phyloP scores from a whole-genome alignment of 1,140 invertebrate genomes.

The Amyelois transitella region DNA sequence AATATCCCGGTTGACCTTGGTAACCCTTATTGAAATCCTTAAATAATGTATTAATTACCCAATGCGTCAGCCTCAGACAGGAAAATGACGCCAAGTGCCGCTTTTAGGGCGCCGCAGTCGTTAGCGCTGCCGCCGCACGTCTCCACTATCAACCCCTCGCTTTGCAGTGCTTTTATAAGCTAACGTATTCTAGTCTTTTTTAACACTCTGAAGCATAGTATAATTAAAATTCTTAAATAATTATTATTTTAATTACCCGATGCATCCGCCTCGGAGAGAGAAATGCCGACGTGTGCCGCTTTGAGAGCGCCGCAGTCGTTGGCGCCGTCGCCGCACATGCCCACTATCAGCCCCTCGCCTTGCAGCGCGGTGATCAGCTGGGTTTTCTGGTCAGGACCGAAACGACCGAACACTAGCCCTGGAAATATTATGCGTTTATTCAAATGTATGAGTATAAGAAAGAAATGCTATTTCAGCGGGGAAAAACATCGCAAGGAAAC shows the following conservation, averaged over 20 bases:
- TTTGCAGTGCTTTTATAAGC: slow-evolving; percentile 88
- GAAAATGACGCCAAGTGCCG: slow-evolving; percentile 95
- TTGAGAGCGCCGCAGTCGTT: slow-evolving; percentile 96
- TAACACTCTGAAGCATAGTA: too few species aligned
- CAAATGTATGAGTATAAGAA: too few species aligned
- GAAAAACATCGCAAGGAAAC: too few species aligned
- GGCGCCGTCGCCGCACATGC: slow-evolving; percentile 95
- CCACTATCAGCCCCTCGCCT: slow-evolving; percentile 86
- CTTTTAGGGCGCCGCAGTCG: slow-evolving; percentile 94
- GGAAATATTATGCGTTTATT: neutral
- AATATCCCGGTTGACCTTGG: too few species aligned
- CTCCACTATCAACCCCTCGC: slow-evolving; percentile 86
- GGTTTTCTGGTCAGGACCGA: slow-evolving; percentile 97
- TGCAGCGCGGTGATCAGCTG: slow-evolving; percentile 91
- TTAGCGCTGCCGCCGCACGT: slow-evolving; percentile 97
- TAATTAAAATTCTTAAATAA: too few species aligned
- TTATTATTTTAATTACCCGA: slow-evolving; percentile 58
- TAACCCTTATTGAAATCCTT: too few species aligned
- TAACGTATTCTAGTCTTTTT: slow-evolving; percentile 98
- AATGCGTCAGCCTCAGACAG: slow-evolving; percentile 93
- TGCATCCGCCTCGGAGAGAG: slow-evolving; percentile 94
- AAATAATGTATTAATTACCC: too few species aligned
- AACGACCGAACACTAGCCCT: slow-evolving; percentile 93
- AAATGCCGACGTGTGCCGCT: slow-evolving; percentile 95
- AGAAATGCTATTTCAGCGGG: too few species aligned